Conservation (phyloP, 2,797 vertebrate genomes). For the Gorsachius magnificus region DNA sequence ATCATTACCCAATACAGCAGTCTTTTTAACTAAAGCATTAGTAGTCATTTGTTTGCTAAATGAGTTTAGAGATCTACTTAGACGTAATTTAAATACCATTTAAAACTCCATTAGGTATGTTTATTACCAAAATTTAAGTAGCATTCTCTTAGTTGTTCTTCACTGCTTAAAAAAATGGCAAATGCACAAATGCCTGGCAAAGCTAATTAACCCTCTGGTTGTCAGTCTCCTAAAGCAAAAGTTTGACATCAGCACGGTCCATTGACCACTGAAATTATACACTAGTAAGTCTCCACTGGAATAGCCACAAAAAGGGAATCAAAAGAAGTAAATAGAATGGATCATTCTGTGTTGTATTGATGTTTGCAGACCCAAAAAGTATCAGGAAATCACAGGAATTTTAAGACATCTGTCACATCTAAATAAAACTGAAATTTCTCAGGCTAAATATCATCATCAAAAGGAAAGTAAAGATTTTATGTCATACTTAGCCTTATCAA, state of each 20-base stretch:
- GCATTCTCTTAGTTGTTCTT: conserved; percentile 22
- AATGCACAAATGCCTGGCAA: neutral
- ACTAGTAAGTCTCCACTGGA: neutral
- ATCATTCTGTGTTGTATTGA: neutral
- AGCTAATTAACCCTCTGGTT: conserved; percentile 6
- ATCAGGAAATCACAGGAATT: neutral
- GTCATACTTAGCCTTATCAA: neutral
- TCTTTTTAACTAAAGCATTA: conserved; percentile 61
- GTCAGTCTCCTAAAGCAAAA: neutral
- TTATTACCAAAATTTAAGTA: conserved; percentile 63
- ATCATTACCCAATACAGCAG: conserved; percentile 71
- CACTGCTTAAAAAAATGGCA: neutral
- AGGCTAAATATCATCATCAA: neutral
- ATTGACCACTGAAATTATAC: neutral
- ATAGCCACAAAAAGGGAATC: neutral
- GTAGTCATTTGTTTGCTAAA: conserved; percentile 73
- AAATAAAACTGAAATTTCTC: neutral
- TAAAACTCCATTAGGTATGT: conserved; percentile 72
- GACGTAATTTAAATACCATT: conserved; percentile 72
- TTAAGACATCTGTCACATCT: neutral
- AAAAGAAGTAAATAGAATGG: neutral
- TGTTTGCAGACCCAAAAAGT: neutral
- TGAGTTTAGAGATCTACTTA: conserved; percentile 69
- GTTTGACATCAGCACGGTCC: neutral
- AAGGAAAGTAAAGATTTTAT: neutral